phyloP scores from a whole-genome alignment of 2,888 invertebrate genomes.

The Heliconius cydno region DNA sequence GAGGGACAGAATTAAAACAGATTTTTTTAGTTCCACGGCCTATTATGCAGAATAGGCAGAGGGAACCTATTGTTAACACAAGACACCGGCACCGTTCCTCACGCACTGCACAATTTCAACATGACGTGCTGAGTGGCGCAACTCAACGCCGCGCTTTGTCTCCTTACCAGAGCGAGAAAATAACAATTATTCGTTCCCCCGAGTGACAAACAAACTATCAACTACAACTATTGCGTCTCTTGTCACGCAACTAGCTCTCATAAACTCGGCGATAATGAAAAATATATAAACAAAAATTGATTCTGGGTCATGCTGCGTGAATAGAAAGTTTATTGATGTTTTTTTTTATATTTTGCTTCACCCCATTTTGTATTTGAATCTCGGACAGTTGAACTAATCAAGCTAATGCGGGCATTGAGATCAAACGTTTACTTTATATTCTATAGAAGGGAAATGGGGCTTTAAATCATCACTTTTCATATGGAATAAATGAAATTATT shows the following conservation, averaged over 20 bases:
- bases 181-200: not conserved
- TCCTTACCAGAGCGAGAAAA: not conserved
- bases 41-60: not conserved
- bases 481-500: too few species aligned
- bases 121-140: not conserved
- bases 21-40: too few species aligned
- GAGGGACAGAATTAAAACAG: too few species aligned
- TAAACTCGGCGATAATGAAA: not conserved
- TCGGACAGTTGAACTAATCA: constrained; percentile 5
- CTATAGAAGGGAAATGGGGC: not conserved
- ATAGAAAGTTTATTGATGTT: constrained; percentile 3
- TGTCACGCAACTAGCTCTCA: not conserved
- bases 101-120: too few species aligned
- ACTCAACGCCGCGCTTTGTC: not conserved
- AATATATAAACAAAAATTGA: constrained; percentile 2
- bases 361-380: not conserved
- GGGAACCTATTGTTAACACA: not conserved
- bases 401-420: constrained; percentile 2
- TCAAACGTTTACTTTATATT: not conserved
- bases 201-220: not conserved
- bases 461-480: not conserved
- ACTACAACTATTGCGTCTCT: not conserved
- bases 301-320: not conserved
- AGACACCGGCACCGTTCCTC: too few species aligned
- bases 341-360: not conserved